Evolutionary conservation across 2,888 invertebrate species (phyloP), one percentile per base, ranked within the genome.

Genomic region (Ischnus inquisitorius): DNA sequence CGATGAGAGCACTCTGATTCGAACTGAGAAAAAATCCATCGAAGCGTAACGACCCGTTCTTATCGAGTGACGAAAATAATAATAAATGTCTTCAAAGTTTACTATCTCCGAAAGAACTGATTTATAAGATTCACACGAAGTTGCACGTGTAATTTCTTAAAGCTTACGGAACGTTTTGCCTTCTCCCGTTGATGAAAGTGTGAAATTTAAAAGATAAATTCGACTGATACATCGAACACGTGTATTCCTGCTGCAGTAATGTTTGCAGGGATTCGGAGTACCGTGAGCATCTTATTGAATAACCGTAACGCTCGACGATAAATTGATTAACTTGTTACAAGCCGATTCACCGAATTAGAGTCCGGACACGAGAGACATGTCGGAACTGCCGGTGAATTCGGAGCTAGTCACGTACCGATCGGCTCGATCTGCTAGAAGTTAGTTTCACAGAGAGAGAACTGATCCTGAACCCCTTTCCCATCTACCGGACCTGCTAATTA

Each of bases 291-390:
- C 87, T 89, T 88, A 88, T 87, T 86, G 85, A 77, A 87, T 91
- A 88, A 88, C 82, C 87, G 85, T 86, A 88, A 88, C 87, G 87
- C 86, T 83, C n/a, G 48, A 19, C 77, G 87, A 86, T 85, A 87
- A 89, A 89, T 89, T 87, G 90, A 91, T 91, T 88, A 90, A 89
- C 87, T 86, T 88, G 86, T 88, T 84, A 89, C 89, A 89, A 89
- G 88, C 88, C 88, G 88, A 85, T 87, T 88, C 84, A 51, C 34
- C 67, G 80, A 51, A 60, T 80, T 64, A 57, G 57, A 60, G 80
- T 75, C 64, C 62, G 64, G 57, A 22, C 28, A 69, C 48, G 22
- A 65, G 62, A 62, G 39, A 64, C 75, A 34, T 67, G 57, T 46
- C 41, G 19, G 39, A 64, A 74, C 78, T 85, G 87, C 87, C 78